These are phyloP conservation scores for Platyscapa corneri DNA, from an alignment of 1,140 invertebrate genomes.

Conservation along the genomic window DNA sequence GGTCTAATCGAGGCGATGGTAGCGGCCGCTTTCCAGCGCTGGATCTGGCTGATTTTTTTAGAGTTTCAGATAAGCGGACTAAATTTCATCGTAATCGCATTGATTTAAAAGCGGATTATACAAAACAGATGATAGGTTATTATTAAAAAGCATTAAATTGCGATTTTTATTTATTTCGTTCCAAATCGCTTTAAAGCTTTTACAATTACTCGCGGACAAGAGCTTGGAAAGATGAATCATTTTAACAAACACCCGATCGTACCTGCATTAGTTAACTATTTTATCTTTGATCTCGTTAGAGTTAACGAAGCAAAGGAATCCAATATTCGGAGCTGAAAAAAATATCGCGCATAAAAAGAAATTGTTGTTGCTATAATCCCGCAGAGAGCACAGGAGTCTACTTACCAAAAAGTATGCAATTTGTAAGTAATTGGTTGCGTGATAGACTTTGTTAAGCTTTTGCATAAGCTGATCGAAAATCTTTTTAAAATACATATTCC, in stretches of 20 bases:
- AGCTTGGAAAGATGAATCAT: too few relatives aligned
- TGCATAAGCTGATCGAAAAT: neutral
- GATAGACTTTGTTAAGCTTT: conserved; percentile 9
- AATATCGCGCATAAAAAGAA: neutral
- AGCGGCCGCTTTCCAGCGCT: too few relatives aligned
- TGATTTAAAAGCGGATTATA: neutral
- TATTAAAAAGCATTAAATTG: neutral
- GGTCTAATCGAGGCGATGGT: too few relatives aligned
- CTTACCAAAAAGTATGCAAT: neutral
- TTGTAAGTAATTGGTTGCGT: conserved; percentile 9
- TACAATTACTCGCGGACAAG: too few relatives aligned
- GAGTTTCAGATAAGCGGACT: too few relatives aligned
- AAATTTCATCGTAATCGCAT: too few relatives aligned
- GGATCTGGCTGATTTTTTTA: too few relatives aligned
- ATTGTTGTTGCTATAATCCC: neutral
- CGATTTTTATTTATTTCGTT: too few relatives aligned
- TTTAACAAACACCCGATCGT: neutral
- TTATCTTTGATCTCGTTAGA: too few relatives aligned
- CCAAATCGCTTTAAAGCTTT: too few relatives aligned
- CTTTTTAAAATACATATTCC: neutral
- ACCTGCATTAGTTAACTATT: too few relatives aligned
- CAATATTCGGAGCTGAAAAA: neutral
- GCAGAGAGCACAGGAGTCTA: neutral
- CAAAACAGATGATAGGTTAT: neutral
- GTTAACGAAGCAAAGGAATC: neutral